Base-by-base conservation (phyloP, 2,888 invertebrate genomes). In the Dusona sp. region DNA sequence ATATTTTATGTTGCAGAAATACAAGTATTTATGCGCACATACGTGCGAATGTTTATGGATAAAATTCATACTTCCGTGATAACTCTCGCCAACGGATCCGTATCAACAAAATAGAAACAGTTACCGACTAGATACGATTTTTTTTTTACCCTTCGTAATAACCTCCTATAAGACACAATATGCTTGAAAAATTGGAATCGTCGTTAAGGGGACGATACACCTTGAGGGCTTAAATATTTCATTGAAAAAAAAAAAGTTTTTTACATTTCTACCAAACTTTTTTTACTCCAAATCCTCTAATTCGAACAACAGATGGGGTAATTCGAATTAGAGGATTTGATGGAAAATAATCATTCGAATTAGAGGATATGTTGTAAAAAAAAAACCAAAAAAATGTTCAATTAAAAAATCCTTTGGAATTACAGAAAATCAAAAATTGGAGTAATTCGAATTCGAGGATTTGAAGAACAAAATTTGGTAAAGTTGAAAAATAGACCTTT, bases 11-110 rank as follows among this genome's bases (percentile, higher is more conserved):
- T 25, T 22, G 64, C 64, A 51, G 48, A 33, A 25, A 51, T 22
- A 64, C 29, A 75, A 57, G 54, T 38, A 57, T 79, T 51, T 54
- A 36, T 54, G 54, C 48, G 54, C 48, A 70, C 29, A 70, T 19
- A 70, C n/a, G 45, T 2, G 29, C 45, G 7, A 25, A 36, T 54
- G 22, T 36, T n/a, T 73, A 8, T 73, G 13, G 51, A 51, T 33
- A 22, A 45, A 70, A 70, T 19, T 70, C 29, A 48, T 70, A 45
- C 42, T 70, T 67, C 38, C 38, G 1, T 29, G 67, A 38, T 38
- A 38, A 38, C 11, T 22, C 22, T 67, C 38, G n/a, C 67, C 38
- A 3, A 67, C 22, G 38, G 22, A 38, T 38, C 9, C 68, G 45
- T 25, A 25, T 57, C 22, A 57, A 25, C 25, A 61, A 61, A 61